phyloP scores from a whole-genome alignment of 2,797 vertebrate genomes.

The Neomorphus geoffroyi region DNA sequence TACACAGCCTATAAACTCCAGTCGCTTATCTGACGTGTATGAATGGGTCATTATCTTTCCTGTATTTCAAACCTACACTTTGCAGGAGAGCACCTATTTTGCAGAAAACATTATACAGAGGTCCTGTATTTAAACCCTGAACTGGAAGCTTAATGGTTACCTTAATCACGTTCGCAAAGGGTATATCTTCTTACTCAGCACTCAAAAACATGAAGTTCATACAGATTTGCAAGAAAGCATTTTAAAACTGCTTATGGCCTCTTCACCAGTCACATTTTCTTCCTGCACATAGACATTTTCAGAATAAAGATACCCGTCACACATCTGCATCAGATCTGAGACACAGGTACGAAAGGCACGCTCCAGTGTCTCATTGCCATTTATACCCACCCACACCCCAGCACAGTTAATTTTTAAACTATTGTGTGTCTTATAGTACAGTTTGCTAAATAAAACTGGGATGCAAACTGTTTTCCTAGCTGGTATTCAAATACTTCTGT shows the following conservation, averaged over 20 bases:
- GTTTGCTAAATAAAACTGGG: conserved; percentile 47
- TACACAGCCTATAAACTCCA: neutral
- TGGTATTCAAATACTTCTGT: conserved; percentile 22
- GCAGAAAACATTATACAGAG: conserved; percentile 23
- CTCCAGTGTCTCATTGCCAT: conserved; percentile 20
- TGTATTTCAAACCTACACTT: conserved; percentile 11
- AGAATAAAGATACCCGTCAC: conserved; percentile 46
- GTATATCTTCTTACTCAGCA: conserved; percentile 60
- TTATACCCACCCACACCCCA: conserved; percentile 4
- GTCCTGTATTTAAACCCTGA: conserved; percentile 34
- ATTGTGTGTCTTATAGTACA: neutral
- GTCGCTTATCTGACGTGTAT: neutral
- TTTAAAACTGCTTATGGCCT: conserved; percentile 55
- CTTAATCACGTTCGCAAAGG: neutral
- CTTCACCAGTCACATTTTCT: conserved; percentile 55
- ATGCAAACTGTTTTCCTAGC: conserved; percentile 49
- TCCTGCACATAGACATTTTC: conserved; percentile 21
- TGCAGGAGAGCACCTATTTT: neutral
- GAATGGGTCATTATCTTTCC: neutral
- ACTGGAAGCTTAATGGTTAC: conserved; percentile 50
- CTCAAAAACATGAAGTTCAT: neutral
- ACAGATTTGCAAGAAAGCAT: conserved; percentile 41
- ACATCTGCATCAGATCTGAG: conserved; percentile 19
- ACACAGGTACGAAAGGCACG: conserved; percentile 32
- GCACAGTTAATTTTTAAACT: conserved; percentile 45